Evolutionary conservation across 1,140 invertebrate genomes (phyloP).

Genomic region (Lethrus apterus): DNA sequence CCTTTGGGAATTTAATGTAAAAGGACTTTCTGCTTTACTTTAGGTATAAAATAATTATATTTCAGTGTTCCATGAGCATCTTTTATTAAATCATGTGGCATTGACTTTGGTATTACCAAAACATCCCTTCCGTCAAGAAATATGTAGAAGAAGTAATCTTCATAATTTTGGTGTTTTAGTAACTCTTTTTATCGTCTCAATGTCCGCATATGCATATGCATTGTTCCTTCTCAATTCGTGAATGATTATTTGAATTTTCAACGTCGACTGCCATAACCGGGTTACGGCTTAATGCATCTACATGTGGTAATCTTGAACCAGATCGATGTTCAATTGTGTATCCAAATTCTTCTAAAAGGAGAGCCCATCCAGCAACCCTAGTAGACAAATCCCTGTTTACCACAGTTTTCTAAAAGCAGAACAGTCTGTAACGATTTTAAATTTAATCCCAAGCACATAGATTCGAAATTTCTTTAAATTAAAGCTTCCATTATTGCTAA

Average conservation of each 20-base stretch:
- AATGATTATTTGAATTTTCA: background rate
- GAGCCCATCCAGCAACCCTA: conserved; percentile 26
- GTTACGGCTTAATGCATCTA: conserved; percentile 23
- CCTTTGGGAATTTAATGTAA: conserved; percentile 30
- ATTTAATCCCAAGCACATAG: conserved; percentile 42
- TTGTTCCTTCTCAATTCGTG: too few relatives aligned
- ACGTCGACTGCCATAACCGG: too few relatives aligned
- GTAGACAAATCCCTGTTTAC: conserved; percentile 7
- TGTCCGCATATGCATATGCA: too few relatives aligned
- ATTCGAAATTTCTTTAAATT: conserved; percentile 43
- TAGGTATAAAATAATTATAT: too few relatives aligned
- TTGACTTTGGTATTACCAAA: too few relatives aligned
- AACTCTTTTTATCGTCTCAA: too few relatives aligned
- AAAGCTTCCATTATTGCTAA: conserved; percentile 43
- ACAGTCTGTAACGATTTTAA: conserved; percentile 41
- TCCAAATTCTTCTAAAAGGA: conserved; percentile 23
- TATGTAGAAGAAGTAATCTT: too few relatives aligned
- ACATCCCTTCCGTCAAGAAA: too few relatives aligned
- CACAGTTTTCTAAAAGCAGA: conserved; percentile 4
- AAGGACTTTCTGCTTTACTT: conserved; percentile 21
- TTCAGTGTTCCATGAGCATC: too few relatives aligned
- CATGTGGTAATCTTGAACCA: conserved; percentile 20
- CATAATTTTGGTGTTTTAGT: too few relatives aligned
- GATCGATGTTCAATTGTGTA: conserved; percentile 23
- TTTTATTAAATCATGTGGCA: too few relatives aligned